Evolutionary conservation across 2,797 vertebrate species (phyloP).

Genomic region (Tympanoctomys barrerae): DNA sequence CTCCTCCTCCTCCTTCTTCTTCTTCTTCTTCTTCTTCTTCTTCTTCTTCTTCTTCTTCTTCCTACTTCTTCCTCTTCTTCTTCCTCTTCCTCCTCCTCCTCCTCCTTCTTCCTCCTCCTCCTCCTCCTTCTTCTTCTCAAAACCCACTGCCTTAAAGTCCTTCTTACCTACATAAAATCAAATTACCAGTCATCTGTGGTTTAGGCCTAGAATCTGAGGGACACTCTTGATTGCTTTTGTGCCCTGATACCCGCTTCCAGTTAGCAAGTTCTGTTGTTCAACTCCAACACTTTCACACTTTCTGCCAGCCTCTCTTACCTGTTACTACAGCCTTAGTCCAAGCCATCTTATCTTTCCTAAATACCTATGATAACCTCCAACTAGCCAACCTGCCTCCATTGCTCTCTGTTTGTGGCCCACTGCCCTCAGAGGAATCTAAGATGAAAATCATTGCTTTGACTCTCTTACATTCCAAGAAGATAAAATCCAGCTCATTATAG

Average conservation of each 20-base stretch:
- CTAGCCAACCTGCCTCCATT: not conserved
- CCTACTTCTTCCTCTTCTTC: too few species aligned
- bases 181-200: not conserved
- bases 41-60: too few species aligned
- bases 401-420: not conserved
- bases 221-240: not conserved
- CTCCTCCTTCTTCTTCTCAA: not conserved
- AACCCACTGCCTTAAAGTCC: not conserved
- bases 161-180: not conserved
- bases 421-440: not conserved
- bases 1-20: too few species aligned
- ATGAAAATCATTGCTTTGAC: not conserved
- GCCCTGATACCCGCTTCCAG: not conserved
- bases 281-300: not conserved
- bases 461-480: not conserved
- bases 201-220: not conserved
- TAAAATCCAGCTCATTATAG: not conserved
- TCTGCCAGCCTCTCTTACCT: not conserved
- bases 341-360: not conserved
- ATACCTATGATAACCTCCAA: not conserved
- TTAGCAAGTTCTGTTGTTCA: not conserved
- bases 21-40: too few species aligned
- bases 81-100: too few species aligned
- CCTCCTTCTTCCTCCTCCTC: too few species aligned
- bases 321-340: not conserved